A percentile compares a stretch with the other conserved stretches of the same genome.
Evolutionary conservation across 2,888 invertebrate species (phyloP).

Genomic region (Lutraria lutraria): DNA sequence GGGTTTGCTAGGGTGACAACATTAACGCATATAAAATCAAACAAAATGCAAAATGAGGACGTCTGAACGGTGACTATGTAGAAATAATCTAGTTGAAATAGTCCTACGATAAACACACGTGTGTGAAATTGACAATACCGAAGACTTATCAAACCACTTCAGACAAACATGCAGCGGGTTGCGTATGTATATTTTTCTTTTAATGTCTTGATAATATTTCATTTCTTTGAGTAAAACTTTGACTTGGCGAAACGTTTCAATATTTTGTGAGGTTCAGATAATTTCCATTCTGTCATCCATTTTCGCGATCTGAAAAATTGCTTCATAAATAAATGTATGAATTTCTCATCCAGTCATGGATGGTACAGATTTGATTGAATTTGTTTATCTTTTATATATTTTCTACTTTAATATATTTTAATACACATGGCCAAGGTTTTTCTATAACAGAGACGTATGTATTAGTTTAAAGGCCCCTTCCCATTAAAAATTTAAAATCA

Average conservation of each 20-base stretch:
- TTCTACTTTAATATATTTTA: too few species aligned
- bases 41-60: background rate
- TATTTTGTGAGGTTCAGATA: background rate
- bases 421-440: too few species aligned
- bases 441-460: too few species aligned
- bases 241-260: background rate
- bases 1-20: background rate
- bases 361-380: too few species aligned
- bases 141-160: background rate
- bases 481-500: too few species aligned
- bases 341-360: too few species aligned
- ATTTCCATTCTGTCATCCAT: slow-evolving; percentile 15
- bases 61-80: background rate
- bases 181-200: background rate
- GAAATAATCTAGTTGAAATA: background rate
- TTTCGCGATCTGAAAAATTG: background rate
- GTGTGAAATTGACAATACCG: background rate
- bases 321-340: too few species aligned
- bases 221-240: too few species aligned
- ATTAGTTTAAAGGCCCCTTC: too few species aligned
- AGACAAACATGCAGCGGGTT: background rate
- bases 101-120: slow-evolving; percentile 17
- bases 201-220: background rate
- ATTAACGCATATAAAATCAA: background rate
- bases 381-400: too few species aligned